Percentiles rank a stretch among this genome's conserved stretches.
Conservation (phyloP, 1,140 invertebrate species). For the Augochlora pura region DNA sequence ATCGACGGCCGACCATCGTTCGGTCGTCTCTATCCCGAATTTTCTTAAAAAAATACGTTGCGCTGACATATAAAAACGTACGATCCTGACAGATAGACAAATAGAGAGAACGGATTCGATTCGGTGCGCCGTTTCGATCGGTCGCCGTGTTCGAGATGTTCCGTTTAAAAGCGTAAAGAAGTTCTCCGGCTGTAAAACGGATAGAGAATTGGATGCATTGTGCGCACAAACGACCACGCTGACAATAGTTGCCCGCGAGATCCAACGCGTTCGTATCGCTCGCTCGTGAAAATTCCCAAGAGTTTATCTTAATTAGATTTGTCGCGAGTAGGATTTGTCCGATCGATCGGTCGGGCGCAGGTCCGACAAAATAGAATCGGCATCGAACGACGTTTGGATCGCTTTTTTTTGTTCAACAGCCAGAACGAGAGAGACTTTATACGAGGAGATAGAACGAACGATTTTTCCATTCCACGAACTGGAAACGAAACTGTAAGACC, state of each 20-base stretch:
- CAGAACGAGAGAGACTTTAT: not conserved
- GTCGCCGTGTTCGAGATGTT: not conserved
- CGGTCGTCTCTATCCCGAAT: too few relatives aligned
- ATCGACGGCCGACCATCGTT: too few relatives aligned
- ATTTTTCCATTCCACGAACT: constrained; percentile 5
- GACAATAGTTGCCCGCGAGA: too few relatives aligned
- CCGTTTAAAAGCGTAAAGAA: not conserved
- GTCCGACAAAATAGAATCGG: too few relatives aligned
- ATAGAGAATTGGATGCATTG: constrained; percentile 2
- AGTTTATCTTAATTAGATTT: not conserved
- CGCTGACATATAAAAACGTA: not conserved
- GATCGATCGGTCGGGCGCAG: not conserved
- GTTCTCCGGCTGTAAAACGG: not conserved
- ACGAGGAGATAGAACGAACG: not conserved
- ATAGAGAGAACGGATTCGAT: too few relatives aligned
- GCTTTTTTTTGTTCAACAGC: not conserved
- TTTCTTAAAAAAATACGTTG: too few relatives aligned
- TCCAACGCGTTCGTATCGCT: not conserved
- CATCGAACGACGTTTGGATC: too few relatives aligned
- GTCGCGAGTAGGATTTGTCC: too few relatives aligned
- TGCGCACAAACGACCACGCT: not conserved
- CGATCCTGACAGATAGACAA: too few relatives aligned
- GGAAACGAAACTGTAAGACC: not conserved
- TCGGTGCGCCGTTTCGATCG: too few relatives aligned
- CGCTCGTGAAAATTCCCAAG: not conserved